These are phyloP conservation scores for Conger conger DNA, from an alignment of 2,113 vertebrate genomes.

Conservation along the genomic window DNA sequence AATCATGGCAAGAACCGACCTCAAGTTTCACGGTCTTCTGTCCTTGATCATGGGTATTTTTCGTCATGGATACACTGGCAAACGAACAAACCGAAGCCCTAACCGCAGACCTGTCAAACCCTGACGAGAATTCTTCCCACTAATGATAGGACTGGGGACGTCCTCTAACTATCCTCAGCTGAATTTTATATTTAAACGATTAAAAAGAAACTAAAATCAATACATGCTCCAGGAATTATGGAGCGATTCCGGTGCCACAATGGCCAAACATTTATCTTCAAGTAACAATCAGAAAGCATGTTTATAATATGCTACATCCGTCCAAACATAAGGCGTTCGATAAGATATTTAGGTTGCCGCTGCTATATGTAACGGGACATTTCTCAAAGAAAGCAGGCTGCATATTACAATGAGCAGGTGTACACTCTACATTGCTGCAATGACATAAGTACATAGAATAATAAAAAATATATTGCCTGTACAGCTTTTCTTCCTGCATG, in stretches of 20 bases:
- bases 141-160: constrained; percentile 1
- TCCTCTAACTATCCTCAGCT: neutral
- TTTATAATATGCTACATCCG: neutral
- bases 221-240: neutral
- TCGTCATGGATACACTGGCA: neutral
- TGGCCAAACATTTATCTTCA: no score
- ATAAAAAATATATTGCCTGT: no score
- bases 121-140: neutral
- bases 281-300: neutral
- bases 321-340: no score
- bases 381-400: no score
- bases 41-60: neutral
- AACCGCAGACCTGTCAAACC: neutral
- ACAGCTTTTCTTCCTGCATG: no score
- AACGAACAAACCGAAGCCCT: neutral
- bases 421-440: no score
- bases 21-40: neutral
- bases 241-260: neutral
- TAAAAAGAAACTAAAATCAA: neutral
- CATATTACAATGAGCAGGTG: no score
- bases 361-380: no score
- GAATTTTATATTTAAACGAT: neutral
- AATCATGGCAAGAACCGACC: neutral
- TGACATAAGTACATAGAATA: no score
- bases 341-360: no score